Evolutionary conservation across 2,113 vertebrate species (phyloP).

Genomic region (Nannobrachium achirus): DNA sequence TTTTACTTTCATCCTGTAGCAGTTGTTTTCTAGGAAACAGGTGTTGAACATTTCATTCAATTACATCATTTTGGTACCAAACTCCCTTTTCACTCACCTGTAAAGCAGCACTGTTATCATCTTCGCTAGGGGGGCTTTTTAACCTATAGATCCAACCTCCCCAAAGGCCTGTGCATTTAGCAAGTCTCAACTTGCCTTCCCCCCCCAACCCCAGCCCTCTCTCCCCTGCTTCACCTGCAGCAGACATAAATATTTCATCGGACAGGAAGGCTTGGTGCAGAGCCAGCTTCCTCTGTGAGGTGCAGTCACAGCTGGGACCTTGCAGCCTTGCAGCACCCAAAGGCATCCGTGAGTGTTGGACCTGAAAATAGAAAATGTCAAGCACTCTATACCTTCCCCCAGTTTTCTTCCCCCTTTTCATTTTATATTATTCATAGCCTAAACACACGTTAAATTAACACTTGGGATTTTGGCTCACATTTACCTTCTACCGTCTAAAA

Average conservation of each 20-base stretch:
- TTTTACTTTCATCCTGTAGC: no score
- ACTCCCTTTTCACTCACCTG: background rate
- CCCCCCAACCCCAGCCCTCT: slow-evolving; percentile 2
- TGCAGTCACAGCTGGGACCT: slow-evolving; percentile 49
- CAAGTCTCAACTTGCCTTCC: slow-evolving; percentile 2
- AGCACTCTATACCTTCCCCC: background rate
- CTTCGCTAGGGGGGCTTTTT: background rate
- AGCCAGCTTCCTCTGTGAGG: slow-evolving; percentile 52
- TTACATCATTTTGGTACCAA: background rate
- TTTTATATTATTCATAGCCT: no score
- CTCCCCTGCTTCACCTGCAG: slow-evolving; percentile 35
- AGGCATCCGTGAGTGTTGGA: slow-evolving; percentile 37
- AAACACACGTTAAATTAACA: no score
- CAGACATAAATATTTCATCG: slow-evolving; percentile 61
- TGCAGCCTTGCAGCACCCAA: slow-evolving; percentile 32
- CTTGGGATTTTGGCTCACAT: background rate
- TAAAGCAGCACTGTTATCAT: slow-evolving; percentile 20
- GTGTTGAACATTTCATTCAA: background rate
- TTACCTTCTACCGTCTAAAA: background rate
- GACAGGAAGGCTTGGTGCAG: slow-evolving; percentile 35
- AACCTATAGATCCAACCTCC: slow-evolving; percentile 33
- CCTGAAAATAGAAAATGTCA: slow-evolving; percentile 40
- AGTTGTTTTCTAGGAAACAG: no score
- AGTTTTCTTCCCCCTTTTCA: background rate
- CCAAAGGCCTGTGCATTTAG: slow-evolving; percentile 35